phyloP scores from a whole-genome alignment of 64 coral and sea anemone genomes.

The Dendronephthya gigantea region DNA sequence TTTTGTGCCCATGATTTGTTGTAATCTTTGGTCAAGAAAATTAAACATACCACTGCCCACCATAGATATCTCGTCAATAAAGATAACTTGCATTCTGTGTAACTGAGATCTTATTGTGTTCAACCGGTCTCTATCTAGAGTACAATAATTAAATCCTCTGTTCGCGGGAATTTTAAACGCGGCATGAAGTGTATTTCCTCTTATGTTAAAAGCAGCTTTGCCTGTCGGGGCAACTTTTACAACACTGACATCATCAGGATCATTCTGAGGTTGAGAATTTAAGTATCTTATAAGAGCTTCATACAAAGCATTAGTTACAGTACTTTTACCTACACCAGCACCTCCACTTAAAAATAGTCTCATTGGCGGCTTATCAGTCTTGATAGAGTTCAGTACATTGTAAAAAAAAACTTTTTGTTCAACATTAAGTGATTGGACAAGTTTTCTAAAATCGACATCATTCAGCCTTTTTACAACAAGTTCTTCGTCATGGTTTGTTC shows the following conservation, averaged over 20 bases:
- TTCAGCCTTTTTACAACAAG: neutral
- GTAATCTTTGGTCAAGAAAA: slow-evolving; percentile 40
- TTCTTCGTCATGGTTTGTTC: too few species aligned
- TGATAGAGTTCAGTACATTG: neutral
- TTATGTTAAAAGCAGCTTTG: slow-evolving; percentile 19
- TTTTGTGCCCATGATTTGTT: slow-evolving; percentile 12
- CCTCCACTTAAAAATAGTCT: neutral
- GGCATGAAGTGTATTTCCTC: slow-evolving; percentile 35
- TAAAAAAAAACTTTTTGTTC: neutral
- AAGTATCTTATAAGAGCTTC: neutral
- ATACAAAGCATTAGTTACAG: neutral
- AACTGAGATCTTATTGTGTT: slow-evolving; percentile 31
- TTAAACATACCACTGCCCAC: slow-evolving; percentile 58
- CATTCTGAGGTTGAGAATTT: neutral
- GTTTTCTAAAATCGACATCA: neutral
- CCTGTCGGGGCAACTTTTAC: neutral
- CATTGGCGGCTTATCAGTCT: neutral
- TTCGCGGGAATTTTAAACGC: slow-evolving; percentile 50
- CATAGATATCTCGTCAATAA: neutral
- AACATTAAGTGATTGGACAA: neutral
- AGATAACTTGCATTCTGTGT: neutral
- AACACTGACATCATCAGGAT: neutral
- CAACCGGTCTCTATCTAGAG: slow-evolving; percentile 32
- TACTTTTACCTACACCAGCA: slow-evolving; percentile 8
- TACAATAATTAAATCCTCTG: slow-evolving; percentile 44